phyloP scores from a whole-genome alignment of 2,888 invertebrate species.

The Trachelus stipa region DNA sequence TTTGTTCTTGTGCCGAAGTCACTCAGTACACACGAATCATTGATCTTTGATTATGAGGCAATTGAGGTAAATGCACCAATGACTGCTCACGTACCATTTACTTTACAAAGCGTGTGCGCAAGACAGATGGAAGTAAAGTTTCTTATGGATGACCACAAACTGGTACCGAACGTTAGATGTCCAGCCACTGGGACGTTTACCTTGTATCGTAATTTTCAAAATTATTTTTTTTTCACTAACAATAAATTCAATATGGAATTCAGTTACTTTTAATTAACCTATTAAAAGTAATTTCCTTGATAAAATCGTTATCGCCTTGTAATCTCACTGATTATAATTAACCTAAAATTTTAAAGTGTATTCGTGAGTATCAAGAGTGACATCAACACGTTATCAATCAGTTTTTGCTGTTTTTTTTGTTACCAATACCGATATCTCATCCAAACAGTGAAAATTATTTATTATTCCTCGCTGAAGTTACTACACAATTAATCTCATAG shows the following conservation, averaged over 20 bases:
- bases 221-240: background rate
- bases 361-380: background rate
- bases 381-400: background rate
- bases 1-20: background rate
- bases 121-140: too few relatives aligned
- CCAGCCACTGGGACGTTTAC: too few relatives aligned
- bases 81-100: too few relatives aligned
- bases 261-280: background rate
- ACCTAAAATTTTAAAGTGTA: background rate
- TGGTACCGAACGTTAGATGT: too few relatives aligned
- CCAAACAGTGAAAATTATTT: conserved; percentile 27
- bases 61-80: background rate
- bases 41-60: background rate
- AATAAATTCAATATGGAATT: background rate
- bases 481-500: conserved; percentile 29
- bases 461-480: conserved; percentile 40
- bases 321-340: background rate
- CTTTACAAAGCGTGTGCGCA: too few relatives aligned
- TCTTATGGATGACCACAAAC: too few relatives aligned
- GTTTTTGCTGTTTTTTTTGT: background rate
- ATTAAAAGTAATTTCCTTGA: background rate
- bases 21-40: background rate
- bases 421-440: conserved; percentile 5
- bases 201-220: background rate
- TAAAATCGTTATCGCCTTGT: background rate